Conservation (phyloP, 2,888 invertebrate species). For the Coleophora deauratella region DNA sequence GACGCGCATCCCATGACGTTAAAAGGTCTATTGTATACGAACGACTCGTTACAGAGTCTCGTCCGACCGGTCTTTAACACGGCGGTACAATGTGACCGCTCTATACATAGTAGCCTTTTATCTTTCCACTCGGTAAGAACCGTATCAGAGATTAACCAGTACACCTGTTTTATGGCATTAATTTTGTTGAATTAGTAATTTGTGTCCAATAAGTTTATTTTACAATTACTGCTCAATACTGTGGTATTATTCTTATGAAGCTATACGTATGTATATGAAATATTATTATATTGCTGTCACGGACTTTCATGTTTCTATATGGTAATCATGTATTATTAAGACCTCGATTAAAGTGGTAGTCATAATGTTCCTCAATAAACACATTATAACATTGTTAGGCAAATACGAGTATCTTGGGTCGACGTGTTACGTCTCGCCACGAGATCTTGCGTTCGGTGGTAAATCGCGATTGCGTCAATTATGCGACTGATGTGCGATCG, state of each 20-base stretch:
- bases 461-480: constrained; percentile 70
- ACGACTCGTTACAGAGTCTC: constrained; percentile 60
- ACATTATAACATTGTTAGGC: no score
- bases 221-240: background rate
- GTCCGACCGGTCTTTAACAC: constrained; percentile 70
- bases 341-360: no score
- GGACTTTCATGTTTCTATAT: no score
- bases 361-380: no score
- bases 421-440: constrained; percentile 59
- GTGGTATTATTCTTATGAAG: no score
- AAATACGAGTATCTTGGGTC: constrained; percentile 35
- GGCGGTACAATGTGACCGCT: constrained; percentile 66
- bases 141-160: constrained; percentile 29
- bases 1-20: constrained; percentile 68
- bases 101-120: constrained; percentile 57
- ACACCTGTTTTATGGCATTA: constrained; percentile 28
- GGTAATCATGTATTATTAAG: no score
- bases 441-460: constrained; percentile 62
- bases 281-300: no score
- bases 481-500: constrained; percentile 59
- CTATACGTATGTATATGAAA: no score
- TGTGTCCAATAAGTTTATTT: constrained; percentile 1
- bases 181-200: constrained; percentile 6
- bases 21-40: constrained; percentile 74
- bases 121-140: constrained; percentile 31